Evolutionary conservation across 2,888 invertebrate species (phyloP), one percentile per base, ranked within the genome.

Genomic region (Carterocephalus palaemon): DNA sequence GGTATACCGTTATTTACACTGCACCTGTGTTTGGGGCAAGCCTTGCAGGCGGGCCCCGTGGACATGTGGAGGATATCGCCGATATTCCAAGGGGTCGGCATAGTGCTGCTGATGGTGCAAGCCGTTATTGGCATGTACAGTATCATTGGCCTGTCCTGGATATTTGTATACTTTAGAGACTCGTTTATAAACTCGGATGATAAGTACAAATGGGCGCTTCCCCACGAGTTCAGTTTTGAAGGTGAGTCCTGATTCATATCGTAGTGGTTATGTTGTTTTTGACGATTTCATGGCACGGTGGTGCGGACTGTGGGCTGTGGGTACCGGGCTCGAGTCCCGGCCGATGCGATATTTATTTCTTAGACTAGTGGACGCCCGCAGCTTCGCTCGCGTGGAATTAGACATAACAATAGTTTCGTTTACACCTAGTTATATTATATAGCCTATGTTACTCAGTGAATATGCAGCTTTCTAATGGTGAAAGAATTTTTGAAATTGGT

Each of bases 11-110:
- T 96, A 54, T 90, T 96, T 62, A 94, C 95, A 43, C 88, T 96
- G 36, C 94, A 95, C 75, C 89, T 95, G 74, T 93, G 94, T 57
- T 84, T 96, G 58, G 96, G 97, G 1, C 94, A 95, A 73, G 92
- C 95, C 59, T 82, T 96, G 47, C 91, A 92, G 32, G 91, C 95
- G 0, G 96, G 96, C 0, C 93, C 95, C 1, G 90, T 96, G 48
- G 95, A 95, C 60, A 96, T 96, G 96, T 97, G 96, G 96, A 91
- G 90, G 63, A 95, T 96, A 62, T 96, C 96, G 41, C 97, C 97
- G 0, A 91, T 96, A 58, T 96, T 96, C 71, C 93, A 94, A 84
- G 96, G 97, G 2, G 93, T 96, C 10, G 96, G 96, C 9, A 92
- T 96, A 38, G 92, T 95, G 0, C 76, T 96, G 54, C 88, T 96